Evolutionary conservation across 2,888 invertebrate genomes (phyloP), one percentile per base, ranked within the genome.

Genomic region (Dichetophora obliterata): DNA sequence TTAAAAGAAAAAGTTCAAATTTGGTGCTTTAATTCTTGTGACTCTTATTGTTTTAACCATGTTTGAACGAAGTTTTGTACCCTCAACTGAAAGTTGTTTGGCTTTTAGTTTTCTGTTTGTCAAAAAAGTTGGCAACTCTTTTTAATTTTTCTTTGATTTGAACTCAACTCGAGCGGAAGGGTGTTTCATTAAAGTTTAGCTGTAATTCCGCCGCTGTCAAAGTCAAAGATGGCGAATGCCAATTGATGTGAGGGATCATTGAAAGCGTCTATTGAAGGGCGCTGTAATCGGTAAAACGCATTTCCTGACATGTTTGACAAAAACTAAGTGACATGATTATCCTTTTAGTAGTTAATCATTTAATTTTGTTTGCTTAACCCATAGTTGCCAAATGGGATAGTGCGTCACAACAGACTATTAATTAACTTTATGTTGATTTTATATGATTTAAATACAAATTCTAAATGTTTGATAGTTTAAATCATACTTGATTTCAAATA

Each of bases 271-370:
- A 19, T 22, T 24, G 11, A 3, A 4, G 24, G 14, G 50, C 9
- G 50, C 27, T 4, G 48, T 82, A 82, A 84, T 82, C 81, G 79
- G 81, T 81, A 81, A 82, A 84, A 82, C 82, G 80, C 84, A 84
- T 84, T 84, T 84, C 82, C 81, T 78, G 75, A 79, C 80, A 81
- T 81, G 81, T 79, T 83, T 81, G 27, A 22, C 22, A 59, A 59
- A 31, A 6, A 27, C 11, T 81, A 80, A 82, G 81, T 80, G 81
- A 86, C 86, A 86, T 78, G 86, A 85, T 85, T 85, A 85, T 86
- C 86, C 87, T 86, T 87, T 86, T 87, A 86, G 83, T 83, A 48
- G 48, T 66, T 77, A 71, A 59, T 76, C 52, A 63, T 68, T 71
- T 31, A 78, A 66, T 78, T 78, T 76, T 57, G 70, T 76, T 78